Percentiles rank a stretch among this genome's conserved stretches.
Conservation (phyloP, 2,888 invertebrate genomes). For the Neocrepidodera transversa region DNA sequence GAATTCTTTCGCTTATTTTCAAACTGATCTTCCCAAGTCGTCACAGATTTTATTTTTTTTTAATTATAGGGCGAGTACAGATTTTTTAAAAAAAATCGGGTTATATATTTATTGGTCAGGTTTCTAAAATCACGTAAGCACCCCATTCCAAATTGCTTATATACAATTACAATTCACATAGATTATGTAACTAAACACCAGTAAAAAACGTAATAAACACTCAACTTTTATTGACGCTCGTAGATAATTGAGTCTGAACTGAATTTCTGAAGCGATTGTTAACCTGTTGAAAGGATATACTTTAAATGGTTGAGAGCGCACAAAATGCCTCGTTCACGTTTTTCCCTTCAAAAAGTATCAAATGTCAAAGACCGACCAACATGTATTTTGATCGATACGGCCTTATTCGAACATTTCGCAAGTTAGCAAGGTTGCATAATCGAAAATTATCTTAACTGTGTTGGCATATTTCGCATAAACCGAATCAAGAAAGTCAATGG, state of each 20-base stretch:
- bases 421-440: slow-evolving; percentile 12
- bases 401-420: slow-evolving; percentile 16
- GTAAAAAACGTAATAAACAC: no score
- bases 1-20: no score
- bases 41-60: no score
- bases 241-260: background rate
- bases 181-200: no score
- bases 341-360: slow-evolving; percentile 6
- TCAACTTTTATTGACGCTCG: no score
- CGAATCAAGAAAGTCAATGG: background rate
- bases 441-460: slow-evolving; percentile 17
- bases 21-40: no score
- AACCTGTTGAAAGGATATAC: slow-evolving; percentile 27
- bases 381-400: slow-evolving; percentile 5
- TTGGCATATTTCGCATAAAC: slow-evolving; percentile 4
- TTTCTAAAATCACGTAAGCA: no score
- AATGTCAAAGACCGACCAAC: slow-evolving; percentile 3
- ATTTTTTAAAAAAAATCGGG: no score
- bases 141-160: no score
- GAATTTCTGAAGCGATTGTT: slow-evolving; percentile 6
- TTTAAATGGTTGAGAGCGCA: slow-evolving; percentile 19
- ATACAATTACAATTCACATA: no score
- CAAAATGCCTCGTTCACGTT: slow-evolving; percentile 12
- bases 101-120: no score
- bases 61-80: no score